Conservation (phyloP, 2,797 vertebrate species). For the Chiloscyllium punctatum region DNA sequence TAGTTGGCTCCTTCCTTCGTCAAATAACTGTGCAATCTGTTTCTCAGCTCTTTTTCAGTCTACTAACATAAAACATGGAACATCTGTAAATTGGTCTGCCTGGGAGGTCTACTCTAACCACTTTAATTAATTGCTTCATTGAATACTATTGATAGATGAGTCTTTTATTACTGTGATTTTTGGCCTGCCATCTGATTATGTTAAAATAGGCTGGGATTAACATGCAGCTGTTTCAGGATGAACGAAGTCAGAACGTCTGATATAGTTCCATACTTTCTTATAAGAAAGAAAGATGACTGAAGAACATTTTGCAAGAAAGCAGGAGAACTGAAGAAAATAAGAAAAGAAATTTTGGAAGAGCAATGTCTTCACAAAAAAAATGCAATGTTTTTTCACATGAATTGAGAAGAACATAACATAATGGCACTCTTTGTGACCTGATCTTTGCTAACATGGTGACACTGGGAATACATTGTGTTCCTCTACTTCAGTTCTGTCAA, state of each 20-base stretch:
- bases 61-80: background rate
- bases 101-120: background rate
- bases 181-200: background rate
- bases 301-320: background rate
- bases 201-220: background rate
- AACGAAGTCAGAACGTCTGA: background rate
- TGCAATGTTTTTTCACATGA: background rate
- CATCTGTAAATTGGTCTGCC: background rate
- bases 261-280: background rate
- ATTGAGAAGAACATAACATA: background rate
- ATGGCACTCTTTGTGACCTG: background rate
- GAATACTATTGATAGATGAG: background rate
- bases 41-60: background rate
- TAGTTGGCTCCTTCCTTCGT: background rate
- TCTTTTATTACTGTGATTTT: background rate
- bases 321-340: background rate
- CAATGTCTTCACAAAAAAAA: background rate
- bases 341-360: background rate
- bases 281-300: background rate
- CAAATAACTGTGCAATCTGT: background rate
- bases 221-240: background rate
- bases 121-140: slow-evolving; percentile 10
- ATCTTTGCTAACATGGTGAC: background rate
- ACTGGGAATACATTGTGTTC: background rate
- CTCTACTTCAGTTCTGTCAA: background rate